Evolutionary conservation across 2,113 vertebrate genomes (phyloP).

Genomic region (Zootoca vivipara): DNA sequence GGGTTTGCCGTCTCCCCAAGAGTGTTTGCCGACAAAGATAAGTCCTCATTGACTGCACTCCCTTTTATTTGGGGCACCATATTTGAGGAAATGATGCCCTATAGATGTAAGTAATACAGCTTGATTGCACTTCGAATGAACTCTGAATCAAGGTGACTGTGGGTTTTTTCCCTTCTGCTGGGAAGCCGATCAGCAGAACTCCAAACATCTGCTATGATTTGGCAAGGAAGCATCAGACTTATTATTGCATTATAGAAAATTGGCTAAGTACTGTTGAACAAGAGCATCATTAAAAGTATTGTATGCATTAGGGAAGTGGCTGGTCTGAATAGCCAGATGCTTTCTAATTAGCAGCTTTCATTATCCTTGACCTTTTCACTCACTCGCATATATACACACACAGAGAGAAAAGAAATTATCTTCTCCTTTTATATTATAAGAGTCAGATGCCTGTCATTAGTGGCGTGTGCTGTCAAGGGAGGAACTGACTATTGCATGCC

Average conservation of each 20-base stretch:
- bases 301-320: slow-evolving; percentile 28
- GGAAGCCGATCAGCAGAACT: slow-evolving; percentile 16
- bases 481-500: neutral
- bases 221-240: slow-evolving; percentile 22
- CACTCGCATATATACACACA: neutral
- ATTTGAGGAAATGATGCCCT: neutral
- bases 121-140: slow-evolving; percentile 9
- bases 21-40: too few species aligned
- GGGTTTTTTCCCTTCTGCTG: neutral
- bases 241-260: slow-evolving; percentile 29
- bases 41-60: neutral
- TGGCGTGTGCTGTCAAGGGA: neutral
- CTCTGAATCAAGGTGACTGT: slow-evolving; percentile 26
- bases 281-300: slow-evolving; percentile 34
- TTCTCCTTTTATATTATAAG: neutral
- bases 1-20: too few species aligned
- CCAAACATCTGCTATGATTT: slow-evolving; percentile 27
- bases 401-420: slow-evolving; percentile 3
- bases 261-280: slow-evolving; percentile 29
- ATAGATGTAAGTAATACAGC: neutral
- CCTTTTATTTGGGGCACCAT: neutral
- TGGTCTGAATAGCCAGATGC: slow-evolving; percentile 26
- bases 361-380: slow-evolving; percentile 37
- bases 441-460: neutral
- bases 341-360: slow-evolving; percentile 34